Conservation (phyloP, 92 coral and sea anemone species). For the Porites rus region DNA sequence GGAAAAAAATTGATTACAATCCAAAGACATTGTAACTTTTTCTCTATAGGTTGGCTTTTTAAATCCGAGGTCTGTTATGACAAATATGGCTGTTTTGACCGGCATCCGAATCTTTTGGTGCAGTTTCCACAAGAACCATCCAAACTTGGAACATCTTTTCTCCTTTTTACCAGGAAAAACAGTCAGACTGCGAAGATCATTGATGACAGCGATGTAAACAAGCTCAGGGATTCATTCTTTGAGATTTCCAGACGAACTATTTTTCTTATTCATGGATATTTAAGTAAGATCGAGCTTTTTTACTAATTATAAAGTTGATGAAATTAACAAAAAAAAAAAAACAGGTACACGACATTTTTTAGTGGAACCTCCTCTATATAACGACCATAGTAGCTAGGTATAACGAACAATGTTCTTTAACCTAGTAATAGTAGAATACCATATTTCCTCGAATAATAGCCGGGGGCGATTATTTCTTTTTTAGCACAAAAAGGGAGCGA, state of each 20-base stretch:
- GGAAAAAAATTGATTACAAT: no score
- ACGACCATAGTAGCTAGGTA: no score
- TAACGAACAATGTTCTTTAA: no score
- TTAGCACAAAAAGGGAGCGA: no score
- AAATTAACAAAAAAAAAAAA: no score
- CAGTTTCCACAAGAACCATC: slow-evolving; percentile 68
- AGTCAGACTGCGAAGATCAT: slow-evolving; percentile 43
- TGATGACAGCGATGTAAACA: slow-evolving; percentile 59
- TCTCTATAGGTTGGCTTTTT: background rate
- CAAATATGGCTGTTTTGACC: slow-evolving; percentile 74
- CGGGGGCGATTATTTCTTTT: no score
- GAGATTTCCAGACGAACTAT: slow-evolving; percentile 61
- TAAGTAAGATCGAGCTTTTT: slow-evolving; percentile 9
- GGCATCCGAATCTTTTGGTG: slow-evolving; percentile 52
- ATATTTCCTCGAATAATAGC: no score
- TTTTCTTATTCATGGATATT: slow-evolving; percentile 47
- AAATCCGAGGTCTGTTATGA: slow-evolving; percentile 58
- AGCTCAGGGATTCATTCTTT: slow-evolving; percentile 62
- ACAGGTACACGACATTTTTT: no score
- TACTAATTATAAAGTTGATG: no score
- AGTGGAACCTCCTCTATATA: no score
- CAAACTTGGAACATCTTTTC: slow-evolving; percentile 54
- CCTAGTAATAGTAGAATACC: no score
- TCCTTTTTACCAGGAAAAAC: slow-evolving; percentile 68
- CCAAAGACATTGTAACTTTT: background rate